Evolutionary conservation across 2,113 vertebrate species (phyloP), one percentile per base, ranked within the genome.

Genomic region (Uria aalge): DNA sequence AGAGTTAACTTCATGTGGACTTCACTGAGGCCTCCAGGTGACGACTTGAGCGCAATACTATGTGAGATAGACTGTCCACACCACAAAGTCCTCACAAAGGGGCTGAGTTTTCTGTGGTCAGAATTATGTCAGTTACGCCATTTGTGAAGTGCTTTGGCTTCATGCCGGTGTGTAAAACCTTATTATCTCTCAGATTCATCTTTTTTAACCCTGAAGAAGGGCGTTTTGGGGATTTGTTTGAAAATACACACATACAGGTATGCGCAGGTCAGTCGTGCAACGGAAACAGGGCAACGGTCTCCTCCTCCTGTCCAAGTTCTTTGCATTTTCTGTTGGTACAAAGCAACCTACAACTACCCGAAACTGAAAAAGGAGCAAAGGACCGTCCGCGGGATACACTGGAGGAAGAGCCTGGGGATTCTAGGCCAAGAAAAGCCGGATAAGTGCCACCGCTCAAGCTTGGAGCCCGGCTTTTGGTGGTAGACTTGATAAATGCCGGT

Each of bases 21-120:
- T 48, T 40, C 48, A 40, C 52, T 34, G 32, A 29, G 26, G 15
- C 23, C 57, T 38, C 47, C 57, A 34, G 2, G 1, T 59, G 63
- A 64, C 56, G 57, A 45, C 62, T 5, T 21, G 10, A 8, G 17
- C 21, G 9, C 17, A 3, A 2, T 9, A 4, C 11, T 10, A 1
- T 8, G 2, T 17, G 48, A 43, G 36, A 7, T 1, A 10, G 16
- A 48, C 16, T 21, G 18, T 23, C 62, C 12, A 5, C 12, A 1
- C n/a, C 2, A 38, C 38, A 38, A 15, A 15, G 8, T 41, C 72
- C 41, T 26, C 50, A 40, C 52, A n/a, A 15, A 38, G 50, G 43
- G 29, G 10, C 12, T 16, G 29, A 22, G 30, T 14, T 66, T 72
- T 34, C n/a, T 13, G 0, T 12, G 29, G 11, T 43, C 36, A 50